Evolutionary conservation across 1,140 invertebrate genomes (phyloP), one percentile per base, ranked within the genome.

Genomic region (Cydia fagiglandana): DNA sequence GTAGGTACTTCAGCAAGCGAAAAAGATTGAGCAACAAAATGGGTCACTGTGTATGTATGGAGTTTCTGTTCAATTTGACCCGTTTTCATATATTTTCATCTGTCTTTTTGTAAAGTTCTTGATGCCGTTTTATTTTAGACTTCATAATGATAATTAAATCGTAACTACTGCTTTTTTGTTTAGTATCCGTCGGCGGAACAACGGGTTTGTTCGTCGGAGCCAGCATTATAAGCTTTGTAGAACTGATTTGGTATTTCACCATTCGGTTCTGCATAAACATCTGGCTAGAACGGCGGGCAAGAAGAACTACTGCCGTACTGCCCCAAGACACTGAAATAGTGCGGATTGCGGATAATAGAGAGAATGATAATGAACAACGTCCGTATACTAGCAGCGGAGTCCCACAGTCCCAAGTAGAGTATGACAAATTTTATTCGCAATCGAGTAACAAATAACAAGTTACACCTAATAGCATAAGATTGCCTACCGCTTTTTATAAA

Each of bases 161-260:
- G 47, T 45, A 77, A 28, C 76, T 73, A 45, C 70, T 78, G 28
- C 64, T 56, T 74, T 75, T 61, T 68, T 91, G 90, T 75, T 3
- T 85, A 95, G 95, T 95, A 1, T 95, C 95, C 0, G 92, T 95
- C 73, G 95, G 95, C 20, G 94, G 95, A 41, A 94, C 94, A 6
- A 93, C 94, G 4, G 94, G 94, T 2, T 84, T 95, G 0, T 95
- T 95, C 81, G 93, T 95, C 4, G 95, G 95, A 7, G 95, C 94
- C 12, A 95, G 95, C 82, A 78, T 95, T 9, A 85, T 95, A 0
- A 95, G 95, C 80, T 94, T 95, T 80, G 94, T 95, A 17, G 95
- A 95, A 84, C 89, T 95, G 12, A 84, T 93, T 47, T 88, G 91
- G 75, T 92, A 86, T 78, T 92, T 92, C 80, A 89, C 89, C 7